Evolutionary conservation across 2,113 vertebrate genomes (phyloP).

Genomic region (Ageneiosus marmoratus): DNA sequence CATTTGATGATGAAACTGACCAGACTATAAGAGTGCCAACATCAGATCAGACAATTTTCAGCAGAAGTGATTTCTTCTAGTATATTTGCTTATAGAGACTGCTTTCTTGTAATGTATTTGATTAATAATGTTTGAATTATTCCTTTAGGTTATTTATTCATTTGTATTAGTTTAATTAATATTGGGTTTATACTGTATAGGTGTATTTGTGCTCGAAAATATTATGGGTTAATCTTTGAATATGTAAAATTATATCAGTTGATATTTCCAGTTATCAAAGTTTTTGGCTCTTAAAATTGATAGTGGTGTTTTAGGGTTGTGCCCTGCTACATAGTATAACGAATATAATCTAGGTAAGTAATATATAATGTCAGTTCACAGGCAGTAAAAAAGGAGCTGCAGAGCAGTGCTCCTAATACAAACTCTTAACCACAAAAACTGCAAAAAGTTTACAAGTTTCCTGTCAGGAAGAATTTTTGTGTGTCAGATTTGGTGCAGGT

Average conservation of each 20-base stretch:
- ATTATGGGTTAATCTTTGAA: background rate
- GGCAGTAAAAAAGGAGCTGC: background rate
- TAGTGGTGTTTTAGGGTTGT: background rate
- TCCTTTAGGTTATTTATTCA: background rate
- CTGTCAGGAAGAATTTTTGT: background rate
- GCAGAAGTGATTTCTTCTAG: background rate
- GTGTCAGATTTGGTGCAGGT: background rate
- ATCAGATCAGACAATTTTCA: background rate
- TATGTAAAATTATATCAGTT: background rate
- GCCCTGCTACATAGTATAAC: background rate
- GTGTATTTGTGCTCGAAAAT: no score
- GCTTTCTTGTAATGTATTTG: background rate
- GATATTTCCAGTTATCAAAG: background rate
- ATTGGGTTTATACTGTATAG: background rate
- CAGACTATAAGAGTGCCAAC: background rate
- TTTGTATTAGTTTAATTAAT: background rate
- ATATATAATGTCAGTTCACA: background rate
- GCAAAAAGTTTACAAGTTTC: slow-evolving; percentile 14
- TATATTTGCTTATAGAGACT: no score
- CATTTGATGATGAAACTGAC: background rate
- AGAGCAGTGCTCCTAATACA: background rate
- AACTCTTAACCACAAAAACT: background rate
- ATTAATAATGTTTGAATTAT: background rate
- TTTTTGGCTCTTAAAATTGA: background rate
- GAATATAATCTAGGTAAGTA: background rate